phyloP scores from a whole-genome alignment of 2,888 invertebrate species.

The Lypha dubia region DNA sequence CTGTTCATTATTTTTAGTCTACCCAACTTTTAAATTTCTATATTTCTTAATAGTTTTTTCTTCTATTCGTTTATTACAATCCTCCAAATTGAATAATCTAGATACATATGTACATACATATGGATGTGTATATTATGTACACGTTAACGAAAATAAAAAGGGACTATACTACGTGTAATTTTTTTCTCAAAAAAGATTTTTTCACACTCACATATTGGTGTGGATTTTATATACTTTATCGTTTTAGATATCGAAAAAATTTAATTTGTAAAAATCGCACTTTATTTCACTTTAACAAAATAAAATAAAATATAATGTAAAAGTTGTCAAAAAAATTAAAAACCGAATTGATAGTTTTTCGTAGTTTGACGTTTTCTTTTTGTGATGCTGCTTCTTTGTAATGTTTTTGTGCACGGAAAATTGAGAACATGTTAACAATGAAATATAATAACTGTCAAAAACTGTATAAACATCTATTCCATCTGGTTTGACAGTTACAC shows the following conservation, averaged over 20 bases:
- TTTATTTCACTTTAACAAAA: conserved; percentile 67
- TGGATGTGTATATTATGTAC: background rate
- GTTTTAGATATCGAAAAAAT: conserved; percentile 30
- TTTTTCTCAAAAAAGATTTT: background rate
- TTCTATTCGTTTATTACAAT: no score
- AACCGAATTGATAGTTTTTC: conserved; percentile 71
- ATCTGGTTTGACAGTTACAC: no score
- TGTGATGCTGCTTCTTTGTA: conserved; percentile 48
- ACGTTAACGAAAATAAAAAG: background rate
- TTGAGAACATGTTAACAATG: no score
- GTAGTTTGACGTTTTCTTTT: conserved; percentile 44
- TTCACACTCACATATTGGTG: conserved; percentile 61
- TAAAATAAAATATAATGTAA: conserved; percentile 77
- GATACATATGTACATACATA: background rate
- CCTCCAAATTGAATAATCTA: background rate
- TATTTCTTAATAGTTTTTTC: background rate
- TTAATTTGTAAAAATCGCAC: conserved; percentile 43
- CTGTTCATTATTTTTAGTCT: conserved; percentile 17
- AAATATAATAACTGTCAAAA: no score
- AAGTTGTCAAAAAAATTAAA: conserved; percentile 76
- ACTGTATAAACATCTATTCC: no score
- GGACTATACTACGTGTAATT: background rate
- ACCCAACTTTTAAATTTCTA: conserved; percentile 40
- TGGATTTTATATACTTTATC: conserved; percentile 13
- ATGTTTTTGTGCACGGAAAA: background rate